Conservation (phyloP, 1,140 invertebrate genomes). For the Cotesia vestalis region DNA sequence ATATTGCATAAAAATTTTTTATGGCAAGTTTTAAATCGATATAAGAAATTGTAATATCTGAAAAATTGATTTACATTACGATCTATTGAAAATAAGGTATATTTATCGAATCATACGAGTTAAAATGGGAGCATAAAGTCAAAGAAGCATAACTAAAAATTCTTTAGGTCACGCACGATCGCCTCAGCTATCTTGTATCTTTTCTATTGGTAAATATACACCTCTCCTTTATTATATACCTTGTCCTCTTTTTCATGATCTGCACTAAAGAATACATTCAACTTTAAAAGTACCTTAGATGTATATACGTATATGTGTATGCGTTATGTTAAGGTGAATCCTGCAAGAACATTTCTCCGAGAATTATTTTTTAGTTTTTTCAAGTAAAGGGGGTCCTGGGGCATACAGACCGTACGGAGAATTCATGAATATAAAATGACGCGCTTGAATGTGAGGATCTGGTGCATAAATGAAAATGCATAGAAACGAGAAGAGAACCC, state of each 20-base stretch:
- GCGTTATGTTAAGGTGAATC: background rate
- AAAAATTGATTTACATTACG: too few species aligned
- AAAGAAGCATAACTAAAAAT: background rate
- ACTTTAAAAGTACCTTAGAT: background rate
- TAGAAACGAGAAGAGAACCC: background rate
- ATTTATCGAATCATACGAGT: background rate
- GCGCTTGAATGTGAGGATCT: conserved; percentile 21
- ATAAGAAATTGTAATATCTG: too few species aligned
- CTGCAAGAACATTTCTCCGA: conserved; percentile 8
- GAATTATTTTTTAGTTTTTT: conserved; percentile 13
- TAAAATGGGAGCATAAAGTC: background rate
- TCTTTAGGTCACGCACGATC: conserved; percentile 19
- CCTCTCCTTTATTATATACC: background rate
- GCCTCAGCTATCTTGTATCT: conserved; percentile 11
- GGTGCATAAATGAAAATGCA: conserved; percentile 18
- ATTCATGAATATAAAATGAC: conserved; percentile 44
- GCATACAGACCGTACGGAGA: conserved; percentile 39
- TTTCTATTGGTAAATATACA: conserved; percentile 27
- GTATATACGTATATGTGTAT: background rate
- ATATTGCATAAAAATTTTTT: too few species aligned
- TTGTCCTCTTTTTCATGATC: background rate
- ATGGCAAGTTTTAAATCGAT: too few species aligned
- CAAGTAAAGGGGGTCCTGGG: conserved; percentile 21
- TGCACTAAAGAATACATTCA: background rate
- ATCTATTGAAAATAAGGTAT: background rate